Evolutionary conservation across 2,797 vertebrate genomes (phyloP), one percentile per base, ranked within the genome.

Genomic region (Lagodon rhomboides): DNA sequence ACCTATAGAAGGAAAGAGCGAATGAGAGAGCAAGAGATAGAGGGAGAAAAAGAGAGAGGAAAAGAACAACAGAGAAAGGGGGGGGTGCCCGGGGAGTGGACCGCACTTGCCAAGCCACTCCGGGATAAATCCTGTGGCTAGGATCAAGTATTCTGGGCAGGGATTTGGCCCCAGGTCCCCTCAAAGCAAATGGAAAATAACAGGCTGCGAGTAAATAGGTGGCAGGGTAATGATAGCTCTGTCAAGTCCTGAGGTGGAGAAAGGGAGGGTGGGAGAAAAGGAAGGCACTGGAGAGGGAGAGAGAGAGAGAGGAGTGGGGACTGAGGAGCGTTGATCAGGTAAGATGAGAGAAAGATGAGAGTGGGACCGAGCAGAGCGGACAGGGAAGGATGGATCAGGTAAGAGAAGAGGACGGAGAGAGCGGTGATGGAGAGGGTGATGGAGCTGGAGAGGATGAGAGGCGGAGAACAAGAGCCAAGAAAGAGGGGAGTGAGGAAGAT

Each of bases 181-280:
- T 93, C 79, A 84, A 85, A 93, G 88, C 82, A 87, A 90, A 93
- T 87, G 87, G 89, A 92, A 93, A 94, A 90, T 92, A 93, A 93
- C 90, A 92, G 86, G 88, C 87, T 89, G 83, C 9, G 61, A 90
- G 91, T 91, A 91, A 91, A 92, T 92, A 90, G 90, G 88, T 92
- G 91, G 90, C 79, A 87, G 83, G 66, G 85, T 91, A 91, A 93
- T 93, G 89, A 91, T 90, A 90, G 90, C 83, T 86, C 87, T 93
- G 92, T 92, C 90, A 90, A 86, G 89, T 79, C 79, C 74, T 77
- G 67, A 62, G 67, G 83, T 82, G 76, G 81, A 60, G 86, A 85
- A 64, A 79, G 77, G 74, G 71, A 73, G 72, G 77, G 70, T 66
- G 80, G 18, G 74, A 71, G 51, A 53, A 78, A 68, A 69, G 44